A percentile compares a stretch with the other conserved stretches of the same genome.
phyloP scores from a whole-genome alignment of 2,888 invertebrate species.

The Dione vanillae region DNA sequence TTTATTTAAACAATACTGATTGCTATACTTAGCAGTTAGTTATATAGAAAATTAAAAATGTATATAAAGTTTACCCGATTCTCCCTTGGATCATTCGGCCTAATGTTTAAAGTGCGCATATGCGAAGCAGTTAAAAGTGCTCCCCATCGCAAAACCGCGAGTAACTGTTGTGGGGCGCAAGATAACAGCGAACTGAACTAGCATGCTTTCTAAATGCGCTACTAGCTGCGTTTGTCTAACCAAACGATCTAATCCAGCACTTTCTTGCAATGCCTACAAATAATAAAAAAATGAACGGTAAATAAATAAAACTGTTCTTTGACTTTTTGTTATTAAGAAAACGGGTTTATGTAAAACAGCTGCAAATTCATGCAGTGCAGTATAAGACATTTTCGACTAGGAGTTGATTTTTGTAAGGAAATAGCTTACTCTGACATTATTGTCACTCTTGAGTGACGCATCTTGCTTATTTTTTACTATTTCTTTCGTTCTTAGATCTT shows the following conservation, averaged over 20 bases:
- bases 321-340: not conserved
- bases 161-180: constrained; percentile 86
- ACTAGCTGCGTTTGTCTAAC: constrained; percentile 93
- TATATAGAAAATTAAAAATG: not conserved
- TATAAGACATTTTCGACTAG: no score
- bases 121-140: constrained; percentile 91
- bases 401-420: no score
- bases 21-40: not conserved
- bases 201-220: constrained; percentile 91
- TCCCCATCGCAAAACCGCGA: constrained; percentile 87
- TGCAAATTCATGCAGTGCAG: no score
- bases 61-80: constrained; percentile 77
- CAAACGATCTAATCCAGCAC: constrained; percentile 91
- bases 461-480: no score
- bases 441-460: no score
- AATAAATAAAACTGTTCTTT: no score
- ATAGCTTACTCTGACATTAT: no score
- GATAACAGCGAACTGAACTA: constrained; percentile 90
- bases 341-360: no score
- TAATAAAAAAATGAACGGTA: constrained; percentile 6
- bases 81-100: constrained; percentile 93
- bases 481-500: no score
- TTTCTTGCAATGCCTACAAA: constrained; percentile 88
- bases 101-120: constrained; percentile 89
- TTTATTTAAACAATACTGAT: no score